Conservation (phyloP, 2,888 invertebrate species). For the Drosophila maculinotata region DNA sequence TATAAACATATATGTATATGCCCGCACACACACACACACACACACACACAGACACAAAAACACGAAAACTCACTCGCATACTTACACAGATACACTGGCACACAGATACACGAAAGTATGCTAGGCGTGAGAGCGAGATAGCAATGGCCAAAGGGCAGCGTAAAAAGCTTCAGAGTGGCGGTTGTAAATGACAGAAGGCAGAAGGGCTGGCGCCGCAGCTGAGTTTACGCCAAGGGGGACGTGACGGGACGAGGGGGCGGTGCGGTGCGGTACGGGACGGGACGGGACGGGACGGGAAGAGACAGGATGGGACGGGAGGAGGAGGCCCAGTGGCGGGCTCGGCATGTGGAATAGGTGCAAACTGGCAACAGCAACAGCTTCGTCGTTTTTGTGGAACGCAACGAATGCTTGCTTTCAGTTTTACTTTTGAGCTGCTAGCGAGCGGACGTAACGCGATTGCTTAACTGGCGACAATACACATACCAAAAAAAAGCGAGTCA, state of each 20-base stretch:
- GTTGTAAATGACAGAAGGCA: slow-evolving; percentile 27
- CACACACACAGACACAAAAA: background rate
- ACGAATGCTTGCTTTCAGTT: slow-evolving; percentile 66
- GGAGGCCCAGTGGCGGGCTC: slow-evolving; percentile 3
- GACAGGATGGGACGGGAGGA: too few relatives aligned
- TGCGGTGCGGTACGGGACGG: too few relatives aligned
- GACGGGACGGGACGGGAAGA: too few relatives aligned
- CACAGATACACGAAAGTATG: slow-evolving; percentile 17
- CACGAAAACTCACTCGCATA: background rate
- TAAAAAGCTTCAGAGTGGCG: slow-evolving; percentile 65
- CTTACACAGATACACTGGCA: background rate
- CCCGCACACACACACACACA: slow-evolving; percentile 1
- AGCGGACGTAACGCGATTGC: slow-evolving; percentile 51
- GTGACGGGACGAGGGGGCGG: too few relatives aligned
- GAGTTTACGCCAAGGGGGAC: too few relatives aligned
- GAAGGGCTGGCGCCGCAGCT: slow-evolving; percentile 15
- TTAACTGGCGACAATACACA: slow-evolving; percentile 14
- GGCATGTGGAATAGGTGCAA: slow-evolving; percentile 23
- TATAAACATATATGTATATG: slow-evolving; percentile 24
- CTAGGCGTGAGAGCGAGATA: slow-evolving; percentile 51
- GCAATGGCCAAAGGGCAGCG: slow-evolving; percentile 48
- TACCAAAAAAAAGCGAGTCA: background rate
- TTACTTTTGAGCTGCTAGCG: slow-evolving; percentile 73
- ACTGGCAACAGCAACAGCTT: slow-evolving; percentile 50
- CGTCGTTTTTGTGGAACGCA: slow-evolving; percentile 46